These are phyloP conservation scores for Opisthocomus hoazin DNA, from an alignment of 2,113 vertebrate species.

Conservation along the genomic window DNA sequence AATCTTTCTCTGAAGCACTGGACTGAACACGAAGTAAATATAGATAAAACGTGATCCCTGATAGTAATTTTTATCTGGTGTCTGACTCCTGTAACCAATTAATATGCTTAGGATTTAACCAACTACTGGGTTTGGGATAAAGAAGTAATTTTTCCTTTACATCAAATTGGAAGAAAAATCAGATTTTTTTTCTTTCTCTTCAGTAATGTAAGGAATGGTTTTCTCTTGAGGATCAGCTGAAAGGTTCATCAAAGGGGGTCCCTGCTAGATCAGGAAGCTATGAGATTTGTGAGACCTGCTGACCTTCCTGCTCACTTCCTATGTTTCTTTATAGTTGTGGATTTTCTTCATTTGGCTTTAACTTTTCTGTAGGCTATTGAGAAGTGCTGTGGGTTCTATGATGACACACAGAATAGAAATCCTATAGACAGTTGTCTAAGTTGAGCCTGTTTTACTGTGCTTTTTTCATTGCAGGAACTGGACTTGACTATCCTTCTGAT, in stretches of 20 bases:
- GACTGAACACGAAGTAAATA: not conserved
- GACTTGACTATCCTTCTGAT: not conserved
- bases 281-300: not conserved
- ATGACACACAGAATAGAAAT: not conserved
- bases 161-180: not conserved
- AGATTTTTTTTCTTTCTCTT: not conserved
- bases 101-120: not conserved
- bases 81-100: not conserved
- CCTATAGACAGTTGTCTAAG: not conserved
- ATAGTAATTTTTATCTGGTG: not conserved
- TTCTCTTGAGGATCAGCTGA: not conserved
- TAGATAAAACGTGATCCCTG: not conserved
- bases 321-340: not conserved
- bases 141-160: not conserved
- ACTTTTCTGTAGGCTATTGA: not conserved
- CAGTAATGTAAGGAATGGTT: not conserved
- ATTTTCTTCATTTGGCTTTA: not conserved
- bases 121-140: rapidly evolving
- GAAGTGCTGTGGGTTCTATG: not conserved
- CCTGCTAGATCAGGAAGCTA: not conserved
- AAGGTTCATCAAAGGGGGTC: rapidly evolving
- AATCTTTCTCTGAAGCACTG: not conserved
- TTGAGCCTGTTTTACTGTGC: not conserved
- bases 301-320: not conserved
- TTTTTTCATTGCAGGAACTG: not conserved